phyloP scores from a whole-genome alignment of 2,888 invertebrate species.

The Colletes collaris region DNA sequence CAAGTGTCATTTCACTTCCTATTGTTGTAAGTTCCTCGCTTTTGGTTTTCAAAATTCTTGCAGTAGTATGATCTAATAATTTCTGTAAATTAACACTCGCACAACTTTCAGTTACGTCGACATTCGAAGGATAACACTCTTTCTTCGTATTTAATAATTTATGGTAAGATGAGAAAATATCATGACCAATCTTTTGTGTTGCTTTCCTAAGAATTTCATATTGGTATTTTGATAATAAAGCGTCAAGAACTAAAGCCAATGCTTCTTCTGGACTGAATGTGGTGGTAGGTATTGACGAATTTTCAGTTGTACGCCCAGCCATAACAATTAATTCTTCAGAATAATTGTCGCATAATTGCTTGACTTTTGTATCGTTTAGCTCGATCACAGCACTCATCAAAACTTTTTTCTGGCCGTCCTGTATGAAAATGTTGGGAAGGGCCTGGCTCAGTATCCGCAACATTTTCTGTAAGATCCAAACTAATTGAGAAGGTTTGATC shows the following conservation, averaged over 20 bases:
- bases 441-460: too few relatives aligned
- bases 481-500: too few relatives aligned
- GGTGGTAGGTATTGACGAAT: not conserved
- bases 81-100: not conserved
- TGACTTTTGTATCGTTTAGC: not conserved
- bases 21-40: too few relatives aligned
- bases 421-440: too few relatives aligned
- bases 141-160: not conserved
- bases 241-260: constrained; percentile 3
- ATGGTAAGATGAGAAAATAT: not conserved
- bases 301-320: not conserved
- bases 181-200: not conserved
- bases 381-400: constrained; percentile 8
- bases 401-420: not conserved
- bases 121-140: constrained; percentile 2
- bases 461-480: too few relatives aligned
- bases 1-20: too few relatives aligned
- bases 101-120: not conserved
- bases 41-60: not conserved
- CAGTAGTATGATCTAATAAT: not conserved
- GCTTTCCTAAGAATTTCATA: not conserved
- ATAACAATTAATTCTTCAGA: not conserved
- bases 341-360: not conserved
- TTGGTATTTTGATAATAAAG: constrained; percentile 4
- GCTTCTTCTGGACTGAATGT: not conserved